These are phyloP conservation scores for Eristalinus aeneus DNA, from an alignment of 2,888 invertebrate genomes.

Conservation along the genomic window DNA sequence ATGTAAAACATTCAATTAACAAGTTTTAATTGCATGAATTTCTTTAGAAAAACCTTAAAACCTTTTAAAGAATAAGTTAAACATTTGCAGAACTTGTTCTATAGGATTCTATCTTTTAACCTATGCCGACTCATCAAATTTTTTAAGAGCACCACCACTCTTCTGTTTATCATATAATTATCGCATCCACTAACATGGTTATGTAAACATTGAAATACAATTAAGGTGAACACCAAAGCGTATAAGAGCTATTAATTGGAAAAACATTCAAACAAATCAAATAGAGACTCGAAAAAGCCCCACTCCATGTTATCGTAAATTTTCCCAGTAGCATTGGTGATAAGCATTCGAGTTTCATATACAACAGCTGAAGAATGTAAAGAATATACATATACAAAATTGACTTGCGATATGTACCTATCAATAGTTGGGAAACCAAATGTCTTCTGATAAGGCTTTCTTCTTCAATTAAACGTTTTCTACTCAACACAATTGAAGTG, in stretches of 20 bases:
- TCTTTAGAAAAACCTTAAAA: too few relatives aligned
- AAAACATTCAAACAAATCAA: slow-evolving; percentile 41
- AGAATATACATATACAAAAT: slow-evolving; percentile 4
- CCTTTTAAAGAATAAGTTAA: not conserved
- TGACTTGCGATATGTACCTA: not conserved
- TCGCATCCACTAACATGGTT: slow-evolving; percentile 31
- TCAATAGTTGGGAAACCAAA: not conserved
- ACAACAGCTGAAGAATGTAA: slow-evolving; percentile 7
- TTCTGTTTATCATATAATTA: slow-evolving; percentile 12
- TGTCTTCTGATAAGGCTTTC: slow-evolving; percentile 40
- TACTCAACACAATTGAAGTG: slow-evolving; percentile 6
- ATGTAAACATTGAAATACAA: slow-evolving; percentile 55
- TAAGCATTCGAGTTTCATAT: slow-evolving; percentile 39
- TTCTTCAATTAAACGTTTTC: slow-evolving; percentile 18
- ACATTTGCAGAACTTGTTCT: not conserved
- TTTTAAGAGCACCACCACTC: not conserved
- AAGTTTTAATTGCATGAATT: too few relatives aligned
- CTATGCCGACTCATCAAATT: slow-evolving; percentile 19
- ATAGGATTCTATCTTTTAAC: not conserved
- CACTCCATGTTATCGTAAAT: slow-evolving; percentile 39
- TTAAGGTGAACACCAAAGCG: slow-evolving; percentile 40
- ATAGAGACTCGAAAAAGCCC: slow-evolving; percentile 33
- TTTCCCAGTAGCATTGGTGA: slow-evolving; percentile 32
- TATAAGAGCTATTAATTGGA: slow-evolving; percentile 44
- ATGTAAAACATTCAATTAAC: too few relatives aligned